Percentiles rank a stretch among this genome's conserved stretches.
Conservation (phyloP, 2,888 invertebrate species). For the Automeris io region DNA sequence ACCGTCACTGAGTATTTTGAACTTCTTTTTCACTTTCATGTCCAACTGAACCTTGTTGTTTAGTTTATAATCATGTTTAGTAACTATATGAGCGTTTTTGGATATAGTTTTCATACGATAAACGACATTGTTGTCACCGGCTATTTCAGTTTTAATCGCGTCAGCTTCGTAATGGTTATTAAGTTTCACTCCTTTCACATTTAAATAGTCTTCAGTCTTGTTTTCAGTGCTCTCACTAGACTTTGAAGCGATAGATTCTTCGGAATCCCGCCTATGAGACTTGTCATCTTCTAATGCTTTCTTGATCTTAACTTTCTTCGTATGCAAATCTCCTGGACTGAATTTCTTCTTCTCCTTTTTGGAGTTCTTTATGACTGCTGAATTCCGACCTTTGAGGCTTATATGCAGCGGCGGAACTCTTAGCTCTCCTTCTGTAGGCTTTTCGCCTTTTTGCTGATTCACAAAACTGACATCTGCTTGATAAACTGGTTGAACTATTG, state of each 20-base stretch:
- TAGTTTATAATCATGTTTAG: constrained; percentile 62
- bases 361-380: constrained; percentile 88
- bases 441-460: constrained; percentile 70
- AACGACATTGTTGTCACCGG: constrained; percentile 58
- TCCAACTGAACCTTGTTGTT: constrained; percentile 57
- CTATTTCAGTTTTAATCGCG: constrained; percentile 57
- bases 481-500: constrained; percentile 85
- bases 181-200: constrained; percentile 53
- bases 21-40: constrained; percentile 62
- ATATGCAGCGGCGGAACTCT: constrained; percentile 93
- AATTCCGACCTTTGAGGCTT: constrained; percentile 88
- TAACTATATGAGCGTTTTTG: constrained; percentile 70
- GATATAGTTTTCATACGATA: constrained; percentile 70
- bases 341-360: constrained; percentile 81
- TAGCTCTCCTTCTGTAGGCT: constrained; percentile 80
- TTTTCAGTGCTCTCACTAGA: constrained; percentile 50
- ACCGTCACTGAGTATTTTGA: constrained; percentile 51
- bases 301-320: constrained; percentile 74
- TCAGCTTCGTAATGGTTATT: constrained; percentile 62
- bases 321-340: constrained; percentile 62
- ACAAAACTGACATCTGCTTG: constrained; percentile 88
- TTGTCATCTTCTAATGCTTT: constrained; percentile 60
- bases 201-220: constrained; percentile 65
- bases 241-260: constrained; percentile 47
- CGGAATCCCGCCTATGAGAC: constrained; percentile 51